Percentiles rank a stretch among this genome's conserved stretches.
These are phyloP conservation scores for Saccostrea cuccullata DNA, from an alignment of 1,140 invertebrate species.

Conservation along the genomic window DNA sequence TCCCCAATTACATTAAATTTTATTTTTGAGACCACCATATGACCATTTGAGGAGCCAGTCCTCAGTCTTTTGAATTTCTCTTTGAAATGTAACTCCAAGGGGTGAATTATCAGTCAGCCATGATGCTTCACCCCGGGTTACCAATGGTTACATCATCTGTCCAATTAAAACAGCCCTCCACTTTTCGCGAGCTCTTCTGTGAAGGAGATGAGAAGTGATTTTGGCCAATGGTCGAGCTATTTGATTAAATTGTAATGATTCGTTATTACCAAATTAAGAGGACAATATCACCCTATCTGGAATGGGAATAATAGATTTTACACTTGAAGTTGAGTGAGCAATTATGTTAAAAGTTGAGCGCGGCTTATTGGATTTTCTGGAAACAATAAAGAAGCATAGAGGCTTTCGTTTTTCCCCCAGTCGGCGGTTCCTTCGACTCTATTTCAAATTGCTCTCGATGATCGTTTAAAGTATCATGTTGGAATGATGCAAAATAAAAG, in stretches of 20 bases:
- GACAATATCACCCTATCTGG: background rate
- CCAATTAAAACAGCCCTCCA: constrained; percentile 41
- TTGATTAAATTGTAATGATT: constrained; percentile 47
- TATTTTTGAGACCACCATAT: constrained; percentile 46
- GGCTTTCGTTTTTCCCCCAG: background rate
- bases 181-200: constrained; percentile 38
- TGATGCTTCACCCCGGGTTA: constrained; percentile 41
- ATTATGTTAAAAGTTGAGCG: constrained; percentile 38
- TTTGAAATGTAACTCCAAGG: constrained; percentile 33
- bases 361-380: constrained; percentile 23
- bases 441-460: background rate
- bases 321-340: constrained; percentile 34
- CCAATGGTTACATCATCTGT: constrained; percentile 45
- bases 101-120: constrained; percentile 48
- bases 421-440: background rate
- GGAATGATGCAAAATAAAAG: background rate
- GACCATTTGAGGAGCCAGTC: constrained; percentile 5
- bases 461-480: background rate
- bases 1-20: constrained; percentile 16
- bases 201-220: constrained; percentile 40
- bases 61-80: background rate
- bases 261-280: constrained; percentile 37
- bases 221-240: constrained; percentile 18
- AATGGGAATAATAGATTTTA: constrained; percentile 41
- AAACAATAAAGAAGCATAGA: constrained; percentile 19